These are phyloP conservation scores for Thrips palmi DNA, from an alignment of 1,140 invertebrate genomes.

Conservation along the genomic window DNA sequence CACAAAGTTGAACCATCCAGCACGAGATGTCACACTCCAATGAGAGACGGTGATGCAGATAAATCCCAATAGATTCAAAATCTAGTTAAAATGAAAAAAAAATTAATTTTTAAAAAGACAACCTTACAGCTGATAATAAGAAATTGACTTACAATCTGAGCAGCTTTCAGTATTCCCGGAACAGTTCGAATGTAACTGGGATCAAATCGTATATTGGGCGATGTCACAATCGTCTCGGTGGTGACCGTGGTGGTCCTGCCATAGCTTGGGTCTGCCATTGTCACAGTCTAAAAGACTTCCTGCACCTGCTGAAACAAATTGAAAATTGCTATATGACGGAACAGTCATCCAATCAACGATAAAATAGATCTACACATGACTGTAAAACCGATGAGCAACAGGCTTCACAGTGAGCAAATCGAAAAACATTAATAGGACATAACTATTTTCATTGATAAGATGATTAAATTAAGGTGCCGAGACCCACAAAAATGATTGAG, in stretches of 20 bases:
- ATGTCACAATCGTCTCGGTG: slow-evolving; percentile 42
- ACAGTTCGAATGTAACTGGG: slow-evolving; percentile 44
- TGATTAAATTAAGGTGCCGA: too few relatives aligned
- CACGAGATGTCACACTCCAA: slow-evolving; percentile 28
- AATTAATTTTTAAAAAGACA: slow-evolving; percentile 1
- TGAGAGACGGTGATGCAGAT: slow-evolving; percentile 53
- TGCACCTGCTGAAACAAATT: too few relatives aligned
- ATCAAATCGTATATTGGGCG: slow-evolving; percentile 53
- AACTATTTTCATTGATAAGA: too few relatives aligned
- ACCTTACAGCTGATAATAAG: slow-evolving; percentile 1
- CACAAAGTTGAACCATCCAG: slow-evolving; percentile 60
- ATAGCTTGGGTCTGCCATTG: slow-evolving; percentile 38
- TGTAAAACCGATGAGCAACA: too few relatives aligned
- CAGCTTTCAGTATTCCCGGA: slow-evolving; percentile 58
- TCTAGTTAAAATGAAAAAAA: slow-evolving; percentile 10
- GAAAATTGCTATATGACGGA: too few relatives aligned
- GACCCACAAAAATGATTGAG: too few relatives aligned
- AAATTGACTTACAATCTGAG: slow-evolving; percentile 51
- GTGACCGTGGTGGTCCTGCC: slow-evolving; percentile 51
- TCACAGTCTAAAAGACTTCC: too few relatives aligned
- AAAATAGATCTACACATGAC: too few relatives aligned
- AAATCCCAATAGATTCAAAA: slow-evolving; percentile 56
- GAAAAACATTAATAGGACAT: too few relatives aligned
- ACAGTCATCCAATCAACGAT: too few relatives aligned
- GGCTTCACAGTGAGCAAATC: too few relatives aligned